phyloP scores from a whole-genome alignment of 2,888 invertebrate species.

The Sabellastarte sp. region DNA sequence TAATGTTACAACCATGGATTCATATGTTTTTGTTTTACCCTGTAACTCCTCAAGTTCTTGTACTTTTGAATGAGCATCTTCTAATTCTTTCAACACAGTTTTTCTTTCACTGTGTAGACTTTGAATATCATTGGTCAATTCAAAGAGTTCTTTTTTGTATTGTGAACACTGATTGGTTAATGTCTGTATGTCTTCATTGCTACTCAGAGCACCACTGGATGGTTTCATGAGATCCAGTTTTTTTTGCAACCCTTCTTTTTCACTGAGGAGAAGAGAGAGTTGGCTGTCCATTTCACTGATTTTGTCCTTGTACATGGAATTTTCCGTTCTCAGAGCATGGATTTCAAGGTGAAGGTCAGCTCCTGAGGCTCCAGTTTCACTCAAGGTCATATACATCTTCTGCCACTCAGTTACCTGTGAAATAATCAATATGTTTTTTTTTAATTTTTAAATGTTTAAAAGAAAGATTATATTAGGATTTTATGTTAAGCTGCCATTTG shows the following conservation, averaged over 20 bases:
- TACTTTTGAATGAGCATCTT: background rate
- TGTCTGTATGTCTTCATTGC: no score
- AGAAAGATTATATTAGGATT: no score
- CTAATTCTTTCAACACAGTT: background rate
- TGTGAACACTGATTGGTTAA: no score
- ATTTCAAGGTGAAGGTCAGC: background rate
- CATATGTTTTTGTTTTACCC: background rate
- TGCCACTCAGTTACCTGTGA: conserved; percentile 14
- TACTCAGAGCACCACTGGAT: no score
- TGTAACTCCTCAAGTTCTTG: background rate
- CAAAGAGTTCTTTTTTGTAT: no score
- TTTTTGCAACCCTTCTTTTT: no score
- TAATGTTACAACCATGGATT: background rate
- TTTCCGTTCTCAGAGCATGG: background rate
- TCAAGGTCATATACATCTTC: conserved; percentile 21
- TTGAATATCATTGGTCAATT: no score
- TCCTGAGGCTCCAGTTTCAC: conserved; percentile 8
- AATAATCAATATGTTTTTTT: no score
- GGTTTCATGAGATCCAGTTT: no score
- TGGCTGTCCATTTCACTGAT: background rate
- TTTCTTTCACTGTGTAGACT: background rate
- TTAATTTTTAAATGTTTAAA: no score
- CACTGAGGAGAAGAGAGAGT: no score
- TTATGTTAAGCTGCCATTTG: no score
- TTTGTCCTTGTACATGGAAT: background rate